Evolutionary conservation across 2,888 invertebrate species (phyloP), one percentile per base, ranked within the genome.

Genomic region (Azorinus chamasolen): DNA sequence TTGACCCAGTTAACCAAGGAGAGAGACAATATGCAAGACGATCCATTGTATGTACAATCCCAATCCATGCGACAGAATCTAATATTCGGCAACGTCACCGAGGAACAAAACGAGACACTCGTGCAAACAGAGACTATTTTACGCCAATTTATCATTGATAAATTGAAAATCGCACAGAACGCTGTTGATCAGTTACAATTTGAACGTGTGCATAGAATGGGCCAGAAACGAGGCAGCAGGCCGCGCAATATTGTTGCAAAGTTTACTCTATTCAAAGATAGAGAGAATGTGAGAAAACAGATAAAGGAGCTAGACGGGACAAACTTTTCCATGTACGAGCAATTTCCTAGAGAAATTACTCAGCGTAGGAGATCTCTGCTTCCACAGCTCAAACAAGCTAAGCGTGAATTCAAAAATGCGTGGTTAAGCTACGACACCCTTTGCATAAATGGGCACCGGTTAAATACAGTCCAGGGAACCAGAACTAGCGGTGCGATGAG

Each of bases 171-270:
- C 16, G 41, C 58, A 8, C 25, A 51, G 20, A 45, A 53, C 10
- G 22, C 57, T 16, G 48, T 25, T 2, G 61, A 59, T 16, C n/a
- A 55, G 27, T 50, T 61, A n/a, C 24, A 37, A 45, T 66, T 73
- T 48, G 61, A 66, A 10, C 20, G 62, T 16, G 62, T 70, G 5
- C 62, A 62, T 22, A 54, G 70, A 43, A 54, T 70, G 43, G 48
- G 70, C 3, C 45, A 20, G 37, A 51, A 41, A 27, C 39, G 16
- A 4, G 54, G 16, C 32, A 57, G 55, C 6, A 59, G 53, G 45
- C 43, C 20, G 16, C 45, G 72, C 22, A 50, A 43, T 6, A 76
- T 76, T 24, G 59, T 69, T 3, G 77, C 61, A 18, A 77, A 78
- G 43, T 73, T 78, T 48, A 45, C 45, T 10, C 10, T 41, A 18